Conservation (phyloP, 1,140 invertebrate genomes). For the Apis cerana region DNA sequence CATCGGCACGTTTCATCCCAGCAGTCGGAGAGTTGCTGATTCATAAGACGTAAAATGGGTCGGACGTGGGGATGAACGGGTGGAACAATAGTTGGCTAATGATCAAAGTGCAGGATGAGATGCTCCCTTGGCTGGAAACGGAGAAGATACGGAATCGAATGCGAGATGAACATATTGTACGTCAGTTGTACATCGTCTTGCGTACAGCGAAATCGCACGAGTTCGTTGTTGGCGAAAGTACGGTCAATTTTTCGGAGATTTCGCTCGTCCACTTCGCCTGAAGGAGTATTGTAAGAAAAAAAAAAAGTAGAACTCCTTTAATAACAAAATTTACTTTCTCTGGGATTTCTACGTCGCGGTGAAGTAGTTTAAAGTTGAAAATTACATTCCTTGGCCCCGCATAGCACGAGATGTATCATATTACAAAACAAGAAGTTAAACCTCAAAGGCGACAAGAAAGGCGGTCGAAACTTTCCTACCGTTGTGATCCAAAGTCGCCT, state of each 20-base stretch:
- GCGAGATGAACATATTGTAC: constrained; percentile 63
- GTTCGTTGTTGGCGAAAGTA: constrained; percentile 1
- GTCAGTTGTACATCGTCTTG: constrained; percentile 7
- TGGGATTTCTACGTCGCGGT: too few relatives aligned
- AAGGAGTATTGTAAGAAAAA: too few relatives aligned
- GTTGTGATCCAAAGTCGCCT: background rate
- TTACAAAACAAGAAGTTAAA: background rate
- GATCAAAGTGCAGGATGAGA: constrained; percentile 59
- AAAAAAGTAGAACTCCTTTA: too few relatives aligned
- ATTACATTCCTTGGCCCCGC: too few relatives aligned
- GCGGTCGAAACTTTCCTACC: background rate
- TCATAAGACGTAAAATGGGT: constrained; percentile 65
- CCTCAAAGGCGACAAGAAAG: background rate
- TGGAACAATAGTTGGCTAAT: constrained; percentile 66
- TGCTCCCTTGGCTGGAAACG: constrained; percentile 24
- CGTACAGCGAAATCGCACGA: constrained; percentile 16
- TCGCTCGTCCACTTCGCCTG: background rate
- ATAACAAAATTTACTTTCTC: too few relatives aligned
- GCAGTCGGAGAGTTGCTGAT: constrained; percentile 47
- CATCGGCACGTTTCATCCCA: constrained; percentile 30
- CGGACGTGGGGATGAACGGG: constrained; percentile 58
- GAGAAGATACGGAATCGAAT: constrained; percentile 48
- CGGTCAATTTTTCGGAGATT: background rate
- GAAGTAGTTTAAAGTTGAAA: too few relatives aligned
- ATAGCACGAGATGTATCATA: too few relatives aligned